Evolutionary conservation across 2,888 invertebrate genomes (phyloP).

Genomic region (Athalia cordata): DNA sequence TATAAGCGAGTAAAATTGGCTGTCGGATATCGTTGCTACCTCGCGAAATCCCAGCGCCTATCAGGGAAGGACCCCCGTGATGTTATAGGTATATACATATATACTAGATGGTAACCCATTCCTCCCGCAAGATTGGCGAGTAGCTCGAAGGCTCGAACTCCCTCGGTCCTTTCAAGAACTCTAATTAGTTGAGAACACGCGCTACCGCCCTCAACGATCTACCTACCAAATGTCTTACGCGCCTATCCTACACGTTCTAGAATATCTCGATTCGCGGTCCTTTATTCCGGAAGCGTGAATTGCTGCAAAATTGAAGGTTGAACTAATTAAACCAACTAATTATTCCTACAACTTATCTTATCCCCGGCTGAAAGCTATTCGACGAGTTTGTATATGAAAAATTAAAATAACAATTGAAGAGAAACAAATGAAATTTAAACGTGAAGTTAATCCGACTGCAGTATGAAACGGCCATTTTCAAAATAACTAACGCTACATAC

Average conservation of each 20-base stretch:
- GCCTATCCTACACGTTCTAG: constrained; percentile 20
- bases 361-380: neutral
- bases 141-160: too few species aligned
- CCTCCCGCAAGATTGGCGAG: too few species aligned
- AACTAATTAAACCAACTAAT: constrained; percentile 40
- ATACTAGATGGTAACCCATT: too few species aligned
- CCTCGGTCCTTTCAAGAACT: constrained; percentile 27
- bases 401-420: too few species aligned
- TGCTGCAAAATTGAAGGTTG: constrained; percentile 23
- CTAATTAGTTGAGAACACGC: constrained; percentile 43
- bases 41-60: constrained; percentile 31
- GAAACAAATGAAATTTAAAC: too few species aligned
- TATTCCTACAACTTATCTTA: constrained; percentile 24
- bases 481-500: neutral
- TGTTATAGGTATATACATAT: too few species aligned
- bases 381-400: neutral
- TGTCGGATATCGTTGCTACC: constrained; percentile 33
- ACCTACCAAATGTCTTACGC: constrained; percentile 28
- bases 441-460: too few species aligned
- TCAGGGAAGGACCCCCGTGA: neutral
- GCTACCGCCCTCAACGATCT: neutral
- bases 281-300: constrained; percentile 23
- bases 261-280: constrained; percentile 36
- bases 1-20: constrained; percentile 13
- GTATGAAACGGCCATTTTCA: too few species aligned